phyloP scores from a whole-genome alignment of 2,797 vertebrate genomes.

The Enteromius argenteus region DNA sequence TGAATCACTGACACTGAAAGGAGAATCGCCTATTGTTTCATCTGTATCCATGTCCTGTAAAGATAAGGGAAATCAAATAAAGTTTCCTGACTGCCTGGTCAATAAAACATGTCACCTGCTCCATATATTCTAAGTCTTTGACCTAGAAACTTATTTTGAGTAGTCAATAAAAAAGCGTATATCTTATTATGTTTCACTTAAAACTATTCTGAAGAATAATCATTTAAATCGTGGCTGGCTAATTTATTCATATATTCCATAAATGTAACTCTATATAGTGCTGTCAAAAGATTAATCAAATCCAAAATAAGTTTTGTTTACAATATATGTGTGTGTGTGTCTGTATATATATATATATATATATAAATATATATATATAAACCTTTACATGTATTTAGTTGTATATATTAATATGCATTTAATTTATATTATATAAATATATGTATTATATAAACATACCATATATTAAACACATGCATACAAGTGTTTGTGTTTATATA shows the following conservation, averaged over 20 bases:
- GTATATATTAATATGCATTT: too few species aligned
- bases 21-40: slow-evolving; percentile 64
- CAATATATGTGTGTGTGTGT: too few species aligned
- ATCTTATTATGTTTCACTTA: neutral
- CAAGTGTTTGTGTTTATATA: too few species aligned
- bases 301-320: too few species aligned
- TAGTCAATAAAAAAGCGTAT: neutral
- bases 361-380: too few species aligned
- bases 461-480: too few species aligned
- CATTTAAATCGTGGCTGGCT: neutral
- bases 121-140: neutral
- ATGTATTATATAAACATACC: too few species aligned
- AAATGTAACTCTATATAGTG: neutral
- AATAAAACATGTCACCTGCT: neutral
- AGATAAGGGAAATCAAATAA: slow-evolving; percentile 20
- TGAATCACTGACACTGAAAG: slow-evolving; percentile 68
- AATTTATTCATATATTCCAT: neutral
- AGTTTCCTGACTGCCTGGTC: neutral
- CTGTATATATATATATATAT: too few species aligned
- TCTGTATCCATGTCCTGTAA: slow-evolving; percentile 84
- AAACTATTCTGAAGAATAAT: neutral
- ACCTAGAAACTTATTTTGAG: neutral
- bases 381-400: too few species aligned
- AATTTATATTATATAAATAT: too few species aligned
- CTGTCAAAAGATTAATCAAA: too few species aligned